Evolutionary conservation across 2,888 invertebrate genomes (phyloP).

Genomic region (Pherbina coryleti): DNA sequence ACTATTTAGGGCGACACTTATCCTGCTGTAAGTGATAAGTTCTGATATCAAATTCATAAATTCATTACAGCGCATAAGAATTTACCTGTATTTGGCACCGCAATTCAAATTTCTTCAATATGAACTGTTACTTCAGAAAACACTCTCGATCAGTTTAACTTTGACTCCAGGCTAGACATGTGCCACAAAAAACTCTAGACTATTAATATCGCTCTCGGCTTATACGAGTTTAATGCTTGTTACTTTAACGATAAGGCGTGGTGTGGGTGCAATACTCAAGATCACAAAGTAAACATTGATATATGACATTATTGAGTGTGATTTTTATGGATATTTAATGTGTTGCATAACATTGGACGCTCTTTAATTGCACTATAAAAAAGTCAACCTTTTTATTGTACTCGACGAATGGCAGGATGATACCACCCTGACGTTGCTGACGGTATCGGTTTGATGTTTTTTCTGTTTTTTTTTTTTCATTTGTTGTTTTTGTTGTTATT

Average conservation of each 20-base stretch:
- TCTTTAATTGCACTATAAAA: slow-evolving; percentile 18
- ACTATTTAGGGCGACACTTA: too few species aligned
- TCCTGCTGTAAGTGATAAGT: too few species aligned
- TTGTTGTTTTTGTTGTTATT: too few species aligned
- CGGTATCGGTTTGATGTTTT: too few species aligned
- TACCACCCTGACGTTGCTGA: background rate
- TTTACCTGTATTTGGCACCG: too few species aligned
- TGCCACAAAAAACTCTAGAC: background rate
- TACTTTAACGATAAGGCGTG: background rate
- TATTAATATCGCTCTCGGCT: background rate
- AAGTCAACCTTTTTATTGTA: background rate
- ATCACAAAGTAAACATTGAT: background rate
- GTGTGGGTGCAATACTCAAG: background rate
- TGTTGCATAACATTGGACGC: slow-evolving; percentile 26
- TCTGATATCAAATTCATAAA: too few species aligned
- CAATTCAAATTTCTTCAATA: too few species aligned
- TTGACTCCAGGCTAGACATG: too few species aligned
- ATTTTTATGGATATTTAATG: slow-evolving; percentile 26
- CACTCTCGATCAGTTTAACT: too few species aligned
- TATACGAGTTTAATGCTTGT: background rate
- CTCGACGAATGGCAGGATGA: background rate
- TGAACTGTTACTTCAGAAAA: too few species aligned
- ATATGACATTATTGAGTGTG: background rate
- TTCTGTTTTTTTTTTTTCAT: too few species aligned
- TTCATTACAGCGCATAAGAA: too few species aligned